Conservation (phyloP, 2,888 invertebrate species). For the Keiferia lycopersicella region DNA sequence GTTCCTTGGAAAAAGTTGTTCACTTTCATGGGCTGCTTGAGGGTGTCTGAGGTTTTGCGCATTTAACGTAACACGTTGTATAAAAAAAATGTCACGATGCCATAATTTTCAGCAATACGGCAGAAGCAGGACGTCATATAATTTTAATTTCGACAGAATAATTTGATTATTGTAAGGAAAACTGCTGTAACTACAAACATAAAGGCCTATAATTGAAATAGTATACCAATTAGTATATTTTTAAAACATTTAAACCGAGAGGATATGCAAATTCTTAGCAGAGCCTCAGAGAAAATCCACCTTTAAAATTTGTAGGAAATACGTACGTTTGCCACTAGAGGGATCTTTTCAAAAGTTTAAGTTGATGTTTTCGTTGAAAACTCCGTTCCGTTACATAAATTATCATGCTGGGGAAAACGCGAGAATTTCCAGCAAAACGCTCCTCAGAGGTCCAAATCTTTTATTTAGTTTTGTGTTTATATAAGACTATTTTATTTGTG, state of each 20-base stretch:
- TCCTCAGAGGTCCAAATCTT: not conserved
- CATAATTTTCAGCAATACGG: too few relatives aligned
- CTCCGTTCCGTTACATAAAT: slow-evolving; percentile 8
- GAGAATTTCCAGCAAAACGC: not conserved
- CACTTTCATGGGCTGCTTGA: too few relatives aligned
- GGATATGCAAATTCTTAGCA: not conserved
- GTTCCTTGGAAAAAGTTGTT: too few relatives aligned
- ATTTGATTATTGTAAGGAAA: not conserved
- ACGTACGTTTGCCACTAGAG: not conserved
- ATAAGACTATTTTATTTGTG: not conserved
- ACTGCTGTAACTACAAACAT: too few relatives aligned
- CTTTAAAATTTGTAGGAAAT: not conserved
- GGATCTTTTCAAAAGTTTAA: slow-evolving; percentile 5
- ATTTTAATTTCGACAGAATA: too few relatives aligned
- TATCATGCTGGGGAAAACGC: not conserved
- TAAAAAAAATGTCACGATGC: too few relatives aligned
- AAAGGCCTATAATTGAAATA: too few relatives aligned
- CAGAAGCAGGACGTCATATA: too few relatives aligned
- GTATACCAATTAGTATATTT: too few relatives aligned
- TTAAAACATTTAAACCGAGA: not conserved
- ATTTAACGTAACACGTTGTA: too few relatives aligned
- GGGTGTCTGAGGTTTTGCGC: too few relatives aligned
- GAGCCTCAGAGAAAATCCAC: not conserved
- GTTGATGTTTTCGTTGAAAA: slow-evolving; percentile 9
- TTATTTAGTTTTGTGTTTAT: slow-evolving; percentile 3